Percentiles rank a stretch among this genome's conserved stretches.
Evolutionary conservation across 2,797 vertebrate species (phyloP).

Genomic region (Rhinogobio ventralis): DNA sequence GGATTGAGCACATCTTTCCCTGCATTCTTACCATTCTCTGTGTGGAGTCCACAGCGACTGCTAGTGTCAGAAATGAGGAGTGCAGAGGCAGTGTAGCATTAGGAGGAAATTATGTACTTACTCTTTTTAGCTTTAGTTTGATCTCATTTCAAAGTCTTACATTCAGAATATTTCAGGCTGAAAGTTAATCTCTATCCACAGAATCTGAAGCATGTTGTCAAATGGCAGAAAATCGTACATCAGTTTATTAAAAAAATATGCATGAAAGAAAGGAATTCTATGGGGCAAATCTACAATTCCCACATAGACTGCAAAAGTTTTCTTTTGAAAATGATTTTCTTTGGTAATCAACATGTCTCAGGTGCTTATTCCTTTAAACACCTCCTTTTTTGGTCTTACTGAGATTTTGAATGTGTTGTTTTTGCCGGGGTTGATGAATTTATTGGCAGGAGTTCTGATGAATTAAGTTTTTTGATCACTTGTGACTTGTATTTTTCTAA

Average conservation of each 20-base stretch:
- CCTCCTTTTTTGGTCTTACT: conserved; percentile 35
- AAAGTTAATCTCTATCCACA: not conserved
- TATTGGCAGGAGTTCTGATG: conserved; percentile 29
- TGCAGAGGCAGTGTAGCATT: conserved; percentile 12
- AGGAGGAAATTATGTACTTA: conserved; percentile 6
- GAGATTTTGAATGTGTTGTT: conserved; percentile 52
- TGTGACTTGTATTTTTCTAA: conserved; percentile 52
- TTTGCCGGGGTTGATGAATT: conserved; percentile 5
- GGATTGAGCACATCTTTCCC: conserved; percentile 5
- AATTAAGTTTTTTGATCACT: conserved; percentile 39
- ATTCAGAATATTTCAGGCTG: not conserved
- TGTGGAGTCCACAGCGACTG: conserved; percentile 46
- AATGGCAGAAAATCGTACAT: not conserved
- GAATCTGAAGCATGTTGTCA: not conserved
- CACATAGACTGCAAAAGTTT: not conserved
- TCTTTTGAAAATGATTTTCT: not conserved
- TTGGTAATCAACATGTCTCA: not conserved
- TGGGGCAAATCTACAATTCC: too few relatives aligned
- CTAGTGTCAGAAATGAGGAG: conserved; percentile 55
- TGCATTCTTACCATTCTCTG: conserved; percentile 48
- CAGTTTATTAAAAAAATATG: not conserved
- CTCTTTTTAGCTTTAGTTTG: conserved; percentile 49
- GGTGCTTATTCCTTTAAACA: not conserved
- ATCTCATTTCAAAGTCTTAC: conserved; percentile 38
- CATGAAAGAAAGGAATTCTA: too few relatives aligned